Evolutionary conservation across 2,113 vertebrate genomes (phyloP).

Genomic region (Ondatra zibethicus): DNA sequence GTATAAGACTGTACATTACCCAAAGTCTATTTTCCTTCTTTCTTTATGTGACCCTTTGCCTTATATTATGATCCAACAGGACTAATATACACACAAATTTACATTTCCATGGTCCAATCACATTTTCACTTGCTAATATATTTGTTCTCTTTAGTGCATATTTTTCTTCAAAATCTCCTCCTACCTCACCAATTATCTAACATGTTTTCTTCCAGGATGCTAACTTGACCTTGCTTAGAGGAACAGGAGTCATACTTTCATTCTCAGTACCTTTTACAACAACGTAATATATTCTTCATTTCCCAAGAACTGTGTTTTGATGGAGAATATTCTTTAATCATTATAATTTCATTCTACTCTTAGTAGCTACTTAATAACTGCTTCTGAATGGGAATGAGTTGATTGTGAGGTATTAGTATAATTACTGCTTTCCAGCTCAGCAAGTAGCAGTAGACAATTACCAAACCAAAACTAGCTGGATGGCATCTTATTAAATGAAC

Average conservation of each 20-base stretch:
- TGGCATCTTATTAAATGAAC: background rate
- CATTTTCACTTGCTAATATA: background rate
- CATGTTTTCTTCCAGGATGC: background rate
- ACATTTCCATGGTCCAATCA: background rate
- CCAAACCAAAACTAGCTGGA: background rate
- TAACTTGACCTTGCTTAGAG: background rate
- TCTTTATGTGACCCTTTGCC: background rate
- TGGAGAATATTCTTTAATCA: background rate
- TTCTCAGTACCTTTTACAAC: background rate
- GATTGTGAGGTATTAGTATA: background rate
- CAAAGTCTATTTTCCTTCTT: background rate
- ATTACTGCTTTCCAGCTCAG: background rate
- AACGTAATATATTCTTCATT: background rate
- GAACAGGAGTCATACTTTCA: background rate
- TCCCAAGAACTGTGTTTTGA: background rate
- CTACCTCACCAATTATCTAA: background rate
- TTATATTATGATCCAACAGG: background rate
- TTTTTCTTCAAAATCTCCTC: rapidly evolving
- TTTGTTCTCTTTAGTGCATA: background rate
- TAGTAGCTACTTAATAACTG: background rate
- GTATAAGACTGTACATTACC: background rate
- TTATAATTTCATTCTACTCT: background rate
- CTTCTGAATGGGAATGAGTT: background rate
- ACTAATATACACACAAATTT: too few species aligned
- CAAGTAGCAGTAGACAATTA: background rate